phyloP scores from a whole-genome alignment of 2,888 invertebrate species.

The Polydrusus tereticollis region DNA sequence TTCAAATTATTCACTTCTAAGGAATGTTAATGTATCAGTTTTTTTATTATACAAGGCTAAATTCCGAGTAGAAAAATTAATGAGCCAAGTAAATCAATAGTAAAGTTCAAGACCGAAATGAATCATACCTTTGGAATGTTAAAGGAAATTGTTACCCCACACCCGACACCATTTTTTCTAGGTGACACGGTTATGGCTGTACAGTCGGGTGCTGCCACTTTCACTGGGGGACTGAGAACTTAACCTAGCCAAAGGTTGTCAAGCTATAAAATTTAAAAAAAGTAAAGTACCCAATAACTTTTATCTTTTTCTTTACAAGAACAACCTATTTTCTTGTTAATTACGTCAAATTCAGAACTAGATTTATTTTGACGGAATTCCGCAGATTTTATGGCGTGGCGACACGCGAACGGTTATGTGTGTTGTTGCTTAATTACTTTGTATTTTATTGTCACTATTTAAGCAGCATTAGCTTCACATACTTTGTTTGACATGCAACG shows the following conservation, averaged over 20 bases:
- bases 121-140: neutral
- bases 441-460: neutral
- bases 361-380: neutral
- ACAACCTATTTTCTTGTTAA: neutral
- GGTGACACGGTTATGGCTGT: neutral
- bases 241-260: no score
- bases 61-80: neutral
- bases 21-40: neutral
- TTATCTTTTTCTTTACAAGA: neutral
- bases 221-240: no score
- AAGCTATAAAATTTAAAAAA: no score
- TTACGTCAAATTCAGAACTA: neutral
- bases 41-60: neutral
- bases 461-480: neutral
- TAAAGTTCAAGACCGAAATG: neutral
- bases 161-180: neutral
- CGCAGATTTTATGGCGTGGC: neutral
- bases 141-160: neutral
- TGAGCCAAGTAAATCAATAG: neutral
- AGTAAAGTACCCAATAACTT: no score
- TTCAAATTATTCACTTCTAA: neutral
- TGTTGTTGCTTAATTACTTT: conserved; percentile 5
- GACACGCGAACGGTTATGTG: neutral
- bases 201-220: no score
- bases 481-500: neutral